Evolutionary conservation across 2,113 vertebrate genomes (phyloP), one percentile per base, ranked within the genome.

Genomic region (Jaculus jaculus): DNA sequence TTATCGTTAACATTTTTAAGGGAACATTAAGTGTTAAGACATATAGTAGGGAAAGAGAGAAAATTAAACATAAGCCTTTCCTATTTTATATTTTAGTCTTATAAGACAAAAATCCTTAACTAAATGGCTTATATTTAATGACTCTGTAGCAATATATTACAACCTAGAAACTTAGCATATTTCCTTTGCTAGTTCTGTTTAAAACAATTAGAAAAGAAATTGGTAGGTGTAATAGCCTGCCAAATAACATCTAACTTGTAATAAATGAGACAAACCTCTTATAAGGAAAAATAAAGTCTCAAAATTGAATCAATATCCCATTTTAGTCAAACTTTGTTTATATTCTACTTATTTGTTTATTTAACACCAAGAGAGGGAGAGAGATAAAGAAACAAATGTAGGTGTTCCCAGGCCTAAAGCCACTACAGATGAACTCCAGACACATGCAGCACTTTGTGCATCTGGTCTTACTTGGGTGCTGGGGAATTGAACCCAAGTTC

Each of bases 181-280:
- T 83, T 89, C 63, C 86, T 91, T 89, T 47, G 93, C 92, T 94
- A 80, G 86, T 91, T 96, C 65, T 94, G 39, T 79, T 86, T 13
- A 77, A 79, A 80, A 92, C 15, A 77, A 68, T 94, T 80, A 80
- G 8, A 87, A 9, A 91, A 34, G 24, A 96, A 89, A 93, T 72
- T 89, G 69, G 89, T 65, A 91, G 54, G 32, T 82, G 3, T 32
- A 60, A 47, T 15, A 89, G 51, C 16, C 84, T 92, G 39, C 51
- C 28, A 85, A 87, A 73, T 79, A 89, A 66, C 10, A 89, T 86
- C 74, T 74, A 89, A 89, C 89, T 91, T 92, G 51, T 83, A 86
- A 89, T 71, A 93, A 83, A 75, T 84, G 90, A 94, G 54, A 87
- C 28, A 80, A 82, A 54, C 34, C 10, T 84, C 80, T 93, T 89